Conservation (phyloP, 1,140 invertebrate genomes). For the Drosophila funebris region DNA sequence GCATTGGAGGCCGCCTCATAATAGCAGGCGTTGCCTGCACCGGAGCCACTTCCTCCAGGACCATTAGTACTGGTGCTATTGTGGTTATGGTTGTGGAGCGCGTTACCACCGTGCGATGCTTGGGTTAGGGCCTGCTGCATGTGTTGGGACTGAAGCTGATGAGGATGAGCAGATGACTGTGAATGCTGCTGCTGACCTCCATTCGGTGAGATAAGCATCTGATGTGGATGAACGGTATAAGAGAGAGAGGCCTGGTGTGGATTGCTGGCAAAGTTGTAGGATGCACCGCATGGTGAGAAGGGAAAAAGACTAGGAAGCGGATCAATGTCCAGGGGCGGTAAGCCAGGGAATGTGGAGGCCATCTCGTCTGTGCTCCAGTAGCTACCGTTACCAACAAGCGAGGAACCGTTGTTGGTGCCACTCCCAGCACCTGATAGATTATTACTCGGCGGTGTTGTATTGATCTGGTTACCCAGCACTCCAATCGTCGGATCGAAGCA, state of each 20-base stretch:
- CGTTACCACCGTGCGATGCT: slow-evolving; percentile 66
- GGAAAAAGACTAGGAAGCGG: slow-evolving; percentile 89
- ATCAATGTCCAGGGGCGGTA: slow-evolving; percentile 90
- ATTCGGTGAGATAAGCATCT: slow-evolving; percentile 83
- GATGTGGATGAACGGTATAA: slow-evolving; percentile 85
- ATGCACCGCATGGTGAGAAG: slow-evolving; percentile 88
- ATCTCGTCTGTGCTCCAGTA: slow-evolving; percentile 90
- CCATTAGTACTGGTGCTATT: slow-evolving; percentile 19
- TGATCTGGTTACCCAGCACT: slow-evolving; percentile 61
- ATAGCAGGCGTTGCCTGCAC: slow-evolving; percentile 52
- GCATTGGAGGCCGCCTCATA: slow-evolving; percentile 55
- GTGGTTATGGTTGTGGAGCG: slow-evolving; percentile 60
- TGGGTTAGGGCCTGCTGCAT: slow-evolving; percentile 63
- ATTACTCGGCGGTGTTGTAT: slow-evolving; percentile 61
- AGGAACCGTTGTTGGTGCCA: slow-evolving; percentile 21
- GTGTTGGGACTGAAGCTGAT: slow-evolving; percentile 56
- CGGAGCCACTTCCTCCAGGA: slow-evolving; percentile 24
- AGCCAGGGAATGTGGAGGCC: slow-evolving; percentile 89
- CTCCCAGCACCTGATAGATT: slow-evolving; percentile 33
- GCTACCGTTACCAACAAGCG: slow-evolving; percentile 51
- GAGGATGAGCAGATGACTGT: slow-evolving; percentile 49
- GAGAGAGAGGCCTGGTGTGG: slow-evolving; percentile 85
- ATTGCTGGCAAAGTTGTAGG: slow-evolving; percentile 86
- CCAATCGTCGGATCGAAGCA: slow-evolving; percentile 81
- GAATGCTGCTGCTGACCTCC: slow-evolving; percentile 63